Base-by-base conservation (phyloP, 2,888 invertebrate genomes). In the Hecatera dysodea region DNA sequence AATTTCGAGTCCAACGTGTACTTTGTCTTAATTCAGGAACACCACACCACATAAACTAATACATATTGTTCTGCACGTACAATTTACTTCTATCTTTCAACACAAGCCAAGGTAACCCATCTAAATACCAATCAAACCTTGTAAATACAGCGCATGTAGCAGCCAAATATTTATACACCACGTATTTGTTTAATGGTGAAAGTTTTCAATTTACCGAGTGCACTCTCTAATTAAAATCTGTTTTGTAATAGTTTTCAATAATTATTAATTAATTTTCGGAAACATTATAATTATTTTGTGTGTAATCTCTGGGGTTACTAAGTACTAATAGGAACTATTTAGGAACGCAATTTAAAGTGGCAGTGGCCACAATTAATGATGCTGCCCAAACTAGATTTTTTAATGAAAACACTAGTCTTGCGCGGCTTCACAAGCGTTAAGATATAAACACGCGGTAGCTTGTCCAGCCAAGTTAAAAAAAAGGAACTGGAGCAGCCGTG, bases 71-170 rank as follows among this genome's bases (percentile, higher is more conserved):
- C 4, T 24, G 19, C 44, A 15, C 9, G 15, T 5, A 29, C 19
- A 29, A 39, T 4, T 8, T 48, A 12, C 17, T 27, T 17, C 4
- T 15, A 50, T 1, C 1, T 29, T 22, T 39, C 22, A 50, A 29
- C 9, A 50, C 15, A 29, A 48, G 22, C 36, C 8, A 12, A 11
- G 12, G 12, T 24, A 15, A 36, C 9, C 6, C 12, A 12, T 4
- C 15, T 36, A 33, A 46, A 73, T 52, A 29, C 36, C 19, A 53
- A 75, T 71, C 19, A 66, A 39, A 71, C 75, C 44, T 71, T 71
- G 12, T 36, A 44, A 22, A 27, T 19, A 17, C 15, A 12, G 22
- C 15, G n/a, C 22, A 29, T 29, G 3, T 27, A n/a, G 12, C 11
- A 44, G 22, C 22, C 27, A 29, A 29, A 62, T 39, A 29, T 39